These are phyloP conservation scores for Drosophila limbata DNA, from an alignment of 2,888 invertebrate genomes.

Conservation along the genomic window DNA sequence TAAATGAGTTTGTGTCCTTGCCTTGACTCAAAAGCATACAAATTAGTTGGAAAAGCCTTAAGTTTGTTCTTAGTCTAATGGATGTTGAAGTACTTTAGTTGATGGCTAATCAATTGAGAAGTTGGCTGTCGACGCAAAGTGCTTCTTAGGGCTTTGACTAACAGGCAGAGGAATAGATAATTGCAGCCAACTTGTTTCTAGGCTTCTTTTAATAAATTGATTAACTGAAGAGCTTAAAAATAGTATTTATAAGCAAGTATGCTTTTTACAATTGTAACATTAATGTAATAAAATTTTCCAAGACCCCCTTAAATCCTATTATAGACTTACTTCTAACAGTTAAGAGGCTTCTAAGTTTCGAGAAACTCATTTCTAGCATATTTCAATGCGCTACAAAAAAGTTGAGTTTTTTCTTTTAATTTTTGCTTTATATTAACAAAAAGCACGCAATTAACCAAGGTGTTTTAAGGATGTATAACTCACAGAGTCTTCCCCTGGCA, in stretches of 20 bases:
- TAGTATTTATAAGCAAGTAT: not conserved
- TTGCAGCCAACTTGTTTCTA: not conserved
- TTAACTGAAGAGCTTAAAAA: too few species aligned
- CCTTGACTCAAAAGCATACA: constrained; percentile 24
- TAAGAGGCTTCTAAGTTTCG: not conserved
- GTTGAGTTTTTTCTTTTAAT: not conserved
- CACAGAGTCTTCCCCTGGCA: constrained; percentile 8
- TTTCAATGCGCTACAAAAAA: not conserved
- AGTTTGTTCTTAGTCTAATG: constrained; percentile 24
- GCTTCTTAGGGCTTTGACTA: not conserved
- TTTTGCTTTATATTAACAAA: not conserved
- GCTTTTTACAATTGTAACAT: not conserved
- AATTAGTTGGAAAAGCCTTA: constrained; percentile 23
- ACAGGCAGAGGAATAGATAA: not conserved
- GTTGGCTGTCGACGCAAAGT: not conserved
- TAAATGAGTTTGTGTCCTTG: constrained; percentile 21
- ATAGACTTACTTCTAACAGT: not conserved
- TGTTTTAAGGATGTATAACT: constrained; percentile 28
- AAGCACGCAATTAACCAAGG: constrained; percentile 41
- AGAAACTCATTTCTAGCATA: not conserved
- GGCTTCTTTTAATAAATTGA: too few species aligned
- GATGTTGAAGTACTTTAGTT: constrained; percentile 31
- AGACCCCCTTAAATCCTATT: not conserved
- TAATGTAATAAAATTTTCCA: not conserved
- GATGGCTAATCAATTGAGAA: constrained; percentile 38